These are phyloP conservation scores for Rhodeus uyekii DNA, from an alignment of 2,797 vertebrate genomes.

Conservation along the genomic window DNA sequence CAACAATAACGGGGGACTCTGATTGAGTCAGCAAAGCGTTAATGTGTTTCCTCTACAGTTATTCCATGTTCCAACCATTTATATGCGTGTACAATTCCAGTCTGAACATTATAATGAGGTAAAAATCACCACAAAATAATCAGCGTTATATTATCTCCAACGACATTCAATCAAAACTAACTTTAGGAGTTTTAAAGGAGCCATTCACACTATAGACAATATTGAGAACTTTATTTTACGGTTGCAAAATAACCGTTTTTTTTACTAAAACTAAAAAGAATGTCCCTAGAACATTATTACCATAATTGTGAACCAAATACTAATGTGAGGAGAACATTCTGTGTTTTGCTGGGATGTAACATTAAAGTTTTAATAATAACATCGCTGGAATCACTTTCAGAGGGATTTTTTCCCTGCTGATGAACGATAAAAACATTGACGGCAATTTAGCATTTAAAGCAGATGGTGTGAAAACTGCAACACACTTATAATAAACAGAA, in stretches of 20 bases:
- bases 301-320: no score
- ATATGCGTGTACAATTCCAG: background rate
- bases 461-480: background rate
- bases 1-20: constrained; percentile 13
- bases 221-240: background rate
- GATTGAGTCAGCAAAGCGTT: constrained; percentile 15
- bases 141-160: background rate
- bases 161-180: background rate
- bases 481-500: background rate
- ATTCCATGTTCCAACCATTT: background rate
- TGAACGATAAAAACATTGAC: background rate
- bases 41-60: background rate
- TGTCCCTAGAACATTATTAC: no score
- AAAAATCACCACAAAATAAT: constrained; percentile 3
- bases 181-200: background rate
- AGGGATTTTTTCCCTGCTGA: background rate
- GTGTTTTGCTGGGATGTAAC: background rate
- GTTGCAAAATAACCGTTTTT: no score
- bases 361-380: background rate
- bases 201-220: background rate
- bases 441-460: background rate
- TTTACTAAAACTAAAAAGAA: no score
- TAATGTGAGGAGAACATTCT: no score
- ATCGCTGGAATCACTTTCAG: background rate
- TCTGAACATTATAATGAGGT: background rate